Conservation (phyloP, 1,140 invertebrate species). For the Centruroides sculpturatus region DNA sequence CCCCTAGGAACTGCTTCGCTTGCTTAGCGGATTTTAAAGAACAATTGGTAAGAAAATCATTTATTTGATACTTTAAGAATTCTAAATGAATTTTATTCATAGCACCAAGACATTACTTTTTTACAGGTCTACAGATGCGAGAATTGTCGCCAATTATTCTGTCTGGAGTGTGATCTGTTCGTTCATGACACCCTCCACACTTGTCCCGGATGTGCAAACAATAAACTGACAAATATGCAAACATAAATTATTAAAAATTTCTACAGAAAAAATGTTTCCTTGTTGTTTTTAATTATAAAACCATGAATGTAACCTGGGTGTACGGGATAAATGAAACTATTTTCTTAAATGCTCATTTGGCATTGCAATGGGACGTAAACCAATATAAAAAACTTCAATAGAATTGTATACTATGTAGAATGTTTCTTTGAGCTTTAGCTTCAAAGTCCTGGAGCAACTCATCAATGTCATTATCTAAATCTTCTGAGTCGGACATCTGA, state of each 20-base stretch:
- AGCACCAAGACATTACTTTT: slow-evolving; percentile 13
- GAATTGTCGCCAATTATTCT: slow-evolving; percentile 64
- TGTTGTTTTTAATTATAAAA: too few relatives aligned
- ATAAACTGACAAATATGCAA: too few relatives aligned
- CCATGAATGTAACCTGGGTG: too few relatives aligned
- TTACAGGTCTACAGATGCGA: slow-evolving; percentile 61
- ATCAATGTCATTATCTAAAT: slow-evolving; percentile 97
- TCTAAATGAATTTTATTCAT: slow-evolving; percentile 36
- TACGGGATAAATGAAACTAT: too few relatives aligned
- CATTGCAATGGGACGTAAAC: too few relatives aligned
- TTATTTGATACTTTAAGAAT: slow-evolving; percentile 31
- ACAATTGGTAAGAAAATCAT: slow-evolving; percentile 29
- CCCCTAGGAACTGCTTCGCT: slow-evolving; percentile 10
- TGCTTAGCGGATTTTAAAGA: slow-evolving; percentile 35
- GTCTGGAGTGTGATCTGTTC: slow-evolving; percentile 88
- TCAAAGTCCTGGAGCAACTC: slow-evolving; percentile 93
- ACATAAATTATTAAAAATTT: too few relatives aligned
- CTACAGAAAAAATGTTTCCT: too few relatives aligned
- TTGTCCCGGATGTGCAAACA: slow-evolving; percentile 67
- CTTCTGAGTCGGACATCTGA: slow-evolving; percentile 73
- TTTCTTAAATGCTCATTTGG: too few relatives aligned
- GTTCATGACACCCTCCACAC: slow-evolving; percentile 83
- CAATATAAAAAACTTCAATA: slow-evolving; percentile 41
- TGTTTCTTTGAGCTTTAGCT: slow-evolving; percentile 63
- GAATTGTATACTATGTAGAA: slow-evolving; percentile 87